phyloP scores from a whole-genome alignment of 1,140 invertebrate genomes.

The Anoplolepis gracilipes region DNA sequence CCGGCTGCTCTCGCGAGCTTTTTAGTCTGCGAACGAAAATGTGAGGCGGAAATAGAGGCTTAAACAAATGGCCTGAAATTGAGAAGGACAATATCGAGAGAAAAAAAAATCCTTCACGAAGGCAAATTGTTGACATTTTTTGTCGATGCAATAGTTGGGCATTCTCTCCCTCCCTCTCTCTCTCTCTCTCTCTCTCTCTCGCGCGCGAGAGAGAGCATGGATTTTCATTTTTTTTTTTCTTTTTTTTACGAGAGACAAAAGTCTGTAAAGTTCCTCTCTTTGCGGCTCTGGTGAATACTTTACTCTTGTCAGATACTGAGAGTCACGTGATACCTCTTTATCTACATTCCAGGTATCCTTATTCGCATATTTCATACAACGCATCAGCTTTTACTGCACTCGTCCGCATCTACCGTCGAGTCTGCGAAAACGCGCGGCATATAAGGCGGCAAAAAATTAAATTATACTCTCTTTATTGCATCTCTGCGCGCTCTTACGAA shows the following conservation, averaged over 20 bases:
- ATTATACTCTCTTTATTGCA: slow-evolving; percentile 57
- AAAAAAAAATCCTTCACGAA: not conserved
- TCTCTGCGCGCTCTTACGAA: slow-evolving; percentile 17
- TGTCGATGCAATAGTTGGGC: not conserved
- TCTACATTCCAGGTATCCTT: slow-evolving; percentile 65
- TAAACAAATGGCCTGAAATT: slow-evolving; percentile 13
- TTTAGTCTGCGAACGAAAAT: not conserved
- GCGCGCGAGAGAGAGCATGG: too few relatives aligned
- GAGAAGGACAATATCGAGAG: not conserved
- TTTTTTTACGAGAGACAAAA: not conserved
- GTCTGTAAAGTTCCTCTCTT: slow-evolving; percentile 1
- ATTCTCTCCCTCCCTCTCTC: too few relatives aligned
- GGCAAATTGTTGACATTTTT: not conserved
- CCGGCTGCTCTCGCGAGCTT: not conserved
- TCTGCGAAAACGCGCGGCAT: slow-evolving; percentile 6
- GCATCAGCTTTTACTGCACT: slow-evolving; percentile 59
- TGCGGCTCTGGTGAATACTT: slow-evolving; percentile 39
- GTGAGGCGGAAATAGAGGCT: not conserved
- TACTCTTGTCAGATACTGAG: slow-evolving; percentile 33
- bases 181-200: too few relatives aligned
- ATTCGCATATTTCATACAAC: slow-evolving; percentile 60
- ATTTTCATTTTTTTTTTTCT: slow-evolving; percentile 4
- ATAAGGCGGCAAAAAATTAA: slow-evolving; percentile 47
- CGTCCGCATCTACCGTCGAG: not conserved
- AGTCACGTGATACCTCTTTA: slow-evolving; percentile 60